These are phyloP conservation scores for Abscondita cerata DNA, from an alignment of 2,888 invertebrate species.

Conservation along the genomic window DNA sequence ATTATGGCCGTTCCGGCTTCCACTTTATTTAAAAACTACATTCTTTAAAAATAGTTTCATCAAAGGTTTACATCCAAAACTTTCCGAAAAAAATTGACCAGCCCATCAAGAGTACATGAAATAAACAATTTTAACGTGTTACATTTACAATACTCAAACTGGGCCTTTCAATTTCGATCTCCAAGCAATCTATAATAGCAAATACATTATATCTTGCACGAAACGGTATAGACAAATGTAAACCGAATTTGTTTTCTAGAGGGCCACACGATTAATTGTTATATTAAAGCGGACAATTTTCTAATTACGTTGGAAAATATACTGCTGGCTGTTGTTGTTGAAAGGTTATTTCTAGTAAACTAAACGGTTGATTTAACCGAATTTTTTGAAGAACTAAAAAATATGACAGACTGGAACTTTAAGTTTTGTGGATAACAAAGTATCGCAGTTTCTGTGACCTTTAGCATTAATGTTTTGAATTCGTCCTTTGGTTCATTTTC, in stretches of 20 bases:
- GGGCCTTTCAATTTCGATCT: neutral
- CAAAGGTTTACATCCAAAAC: no score
- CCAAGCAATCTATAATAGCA: neutral
- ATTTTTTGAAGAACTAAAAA: neutral
- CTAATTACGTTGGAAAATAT: no score
- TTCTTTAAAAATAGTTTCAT: neutral
- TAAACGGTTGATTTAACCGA: neutral
- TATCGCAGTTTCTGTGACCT: neutral
- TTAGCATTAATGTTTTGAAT: neutral
- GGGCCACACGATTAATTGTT: no score
- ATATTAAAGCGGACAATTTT: no score
- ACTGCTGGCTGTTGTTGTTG: neutral
- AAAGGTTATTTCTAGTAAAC: neutral
- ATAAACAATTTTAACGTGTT: neutral
- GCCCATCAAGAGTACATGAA: neutral
- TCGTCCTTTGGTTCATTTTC: neutral
- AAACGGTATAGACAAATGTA: no score
- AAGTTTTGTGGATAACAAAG: neutral
- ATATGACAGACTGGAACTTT: neutral
- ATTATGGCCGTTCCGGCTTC: neutral
- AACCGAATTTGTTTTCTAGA: neutral
- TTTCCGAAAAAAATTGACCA: no score
- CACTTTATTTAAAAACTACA: neutral
- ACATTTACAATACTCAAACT: no score
- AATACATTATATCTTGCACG: neutral